Evolutionary conservation across 1,140 invertebrate species (phyloP).

Genomic region (Frieseomelitta varia): DNA sequence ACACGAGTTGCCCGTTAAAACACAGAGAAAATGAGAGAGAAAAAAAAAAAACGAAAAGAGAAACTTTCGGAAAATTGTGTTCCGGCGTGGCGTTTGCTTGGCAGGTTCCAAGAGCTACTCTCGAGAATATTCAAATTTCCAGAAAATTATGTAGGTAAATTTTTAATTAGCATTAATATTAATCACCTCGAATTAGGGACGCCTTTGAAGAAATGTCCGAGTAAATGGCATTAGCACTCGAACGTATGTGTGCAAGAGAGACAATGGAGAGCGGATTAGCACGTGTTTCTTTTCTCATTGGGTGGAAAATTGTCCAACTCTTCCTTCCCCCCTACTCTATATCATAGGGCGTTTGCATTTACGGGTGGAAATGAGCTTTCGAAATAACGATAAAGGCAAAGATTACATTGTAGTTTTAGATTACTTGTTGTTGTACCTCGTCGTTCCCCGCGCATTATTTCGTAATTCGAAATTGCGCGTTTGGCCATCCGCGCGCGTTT

Average conservation of each 20-base stretch:
- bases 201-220: neutral
- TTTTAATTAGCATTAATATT: neutral
- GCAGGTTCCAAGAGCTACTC: too few species aligned
- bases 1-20: neutral
- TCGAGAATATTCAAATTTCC: neutral
- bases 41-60: neutral
- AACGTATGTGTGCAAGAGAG: neutral
- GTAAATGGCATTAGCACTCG: neutral
- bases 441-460: neutral
- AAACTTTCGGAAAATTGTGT: neutral
- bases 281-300: neutral
- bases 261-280: neutral
- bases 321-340: too few species aligned
- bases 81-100: neutral
- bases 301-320: neutral
- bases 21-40: neutral
- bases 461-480: slow-evolving; percentile 15
- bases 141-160: neutral
- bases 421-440: neutral
- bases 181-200: neutral
- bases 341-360: neutral
- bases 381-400: slow-evolving; percentile 26
- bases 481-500: neutral
- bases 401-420: slow-evolving; percentile 1
- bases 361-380: neutral